These are phyloP conservation scores for Astur gentilis DNA, from an alignment of 2,113 vertebrate genomes.

Conservation along the genomic window DNA sequence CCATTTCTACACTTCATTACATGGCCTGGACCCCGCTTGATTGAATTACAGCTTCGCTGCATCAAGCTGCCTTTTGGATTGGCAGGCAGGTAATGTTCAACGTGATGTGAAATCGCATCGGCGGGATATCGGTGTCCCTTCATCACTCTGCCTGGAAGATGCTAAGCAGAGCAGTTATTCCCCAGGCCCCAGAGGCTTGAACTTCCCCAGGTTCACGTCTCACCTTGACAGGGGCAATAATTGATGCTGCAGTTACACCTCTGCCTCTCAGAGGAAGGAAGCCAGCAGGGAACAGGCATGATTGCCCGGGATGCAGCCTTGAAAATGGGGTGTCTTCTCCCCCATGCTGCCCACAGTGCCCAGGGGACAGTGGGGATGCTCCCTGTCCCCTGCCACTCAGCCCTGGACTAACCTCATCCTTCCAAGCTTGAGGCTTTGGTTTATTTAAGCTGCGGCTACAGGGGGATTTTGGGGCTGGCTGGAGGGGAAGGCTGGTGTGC, in stretches of 20 bases:
- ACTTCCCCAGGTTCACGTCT: not conserved
- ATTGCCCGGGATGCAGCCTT: not conserved
- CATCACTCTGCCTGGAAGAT: not conserved
- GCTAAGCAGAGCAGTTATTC: not conserved
- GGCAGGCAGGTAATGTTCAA: not conserved
- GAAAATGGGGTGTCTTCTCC: not conserved
- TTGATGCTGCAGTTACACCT: not conserved
- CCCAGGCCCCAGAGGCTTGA: not conserved
- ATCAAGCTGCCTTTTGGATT: not conserved
- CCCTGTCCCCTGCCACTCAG: not conserved
- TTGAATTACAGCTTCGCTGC: not conserved
- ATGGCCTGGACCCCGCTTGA: not conserved
- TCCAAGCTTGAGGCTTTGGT: not conserved
- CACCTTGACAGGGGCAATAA: not conserved
- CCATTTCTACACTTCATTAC: not conserved
- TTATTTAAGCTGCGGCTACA: not conserved
- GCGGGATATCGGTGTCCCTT: not conserved
- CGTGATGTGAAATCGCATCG: fast-evolving
- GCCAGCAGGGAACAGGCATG: not conserved
- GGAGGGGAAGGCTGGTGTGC: not conserved
- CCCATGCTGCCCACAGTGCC: fast-evolving
- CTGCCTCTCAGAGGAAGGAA: not conserved
- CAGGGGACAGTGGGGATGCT: fast-evolving
- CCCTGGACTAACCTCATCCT: not conserved
- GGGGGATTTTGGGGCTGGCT: not conserved